phyloP scores from a whole-genome alignment of 2,888 invertebrate genomes.

The Metalampra italica region DNA sequence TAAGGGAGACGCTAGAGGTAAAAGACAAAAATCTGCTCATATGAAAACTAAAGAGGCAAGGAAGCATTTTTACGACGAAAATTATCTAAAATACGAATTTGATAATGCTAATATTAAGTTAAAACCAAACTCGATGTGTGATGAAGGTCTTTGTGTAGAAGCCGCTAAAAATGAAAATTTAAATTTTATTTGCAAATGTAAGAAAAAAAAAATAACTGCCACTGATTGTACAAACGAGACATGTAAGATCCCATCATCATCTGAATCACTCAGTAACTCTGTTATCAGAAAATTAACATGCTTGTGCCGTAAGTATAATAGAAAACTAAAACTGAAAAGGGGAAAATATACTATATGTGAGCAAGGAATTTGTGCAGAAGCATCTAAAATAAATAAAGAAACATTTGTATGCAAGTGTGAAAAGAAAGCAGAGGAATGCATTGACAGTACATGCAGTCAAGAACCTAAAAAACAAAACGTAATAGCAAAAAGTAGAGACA shows the following conservation, averaged over 20 bases:
- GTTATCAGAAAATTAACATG: constrained; percentile 7
- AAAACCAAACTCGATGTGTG: constrained; percentile 4
- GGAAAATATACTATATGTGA: not conserved
- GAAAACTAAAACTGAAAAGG: constrained; percentile 3
- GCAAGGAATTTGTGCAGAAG: not conserved
- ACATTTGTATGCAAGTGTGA: constrained; percentile 1
- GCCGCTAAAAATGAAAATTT: constrained; percentile 12
- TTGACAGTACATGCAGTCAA: not conserved
- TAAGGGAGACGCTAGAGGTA: no score
- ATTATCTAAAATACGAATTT: not conserved
- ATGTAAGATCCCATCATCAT: not conserved
- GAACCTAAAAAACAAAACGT: no score
- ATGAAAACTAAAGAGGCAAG: no score
- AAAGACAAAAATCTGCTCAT: no score
- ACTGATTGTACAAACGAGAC: constrained; percentile 8
- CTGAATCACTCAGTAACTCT: constrained; percentile 4
- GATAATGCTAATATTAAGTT: not conserved
- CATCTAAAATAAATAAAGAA: not conserved
- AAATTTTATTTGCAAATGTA: constrained; percentile 15
- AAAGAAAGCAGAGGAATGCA: not conserved
- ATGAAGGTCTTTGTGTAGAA: constrained; percentile 14
- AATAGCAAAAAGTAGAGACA: no score
- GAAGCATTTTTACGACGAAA: not conserved
- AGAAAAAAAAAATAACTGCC: constrained; percentile 5
- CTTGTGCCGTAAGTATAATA: constrained; percentile 18